phyloP scores from a whole-genome alignment of 2,113 vertebrate species.

The Trematocara marginatum region DNA sequence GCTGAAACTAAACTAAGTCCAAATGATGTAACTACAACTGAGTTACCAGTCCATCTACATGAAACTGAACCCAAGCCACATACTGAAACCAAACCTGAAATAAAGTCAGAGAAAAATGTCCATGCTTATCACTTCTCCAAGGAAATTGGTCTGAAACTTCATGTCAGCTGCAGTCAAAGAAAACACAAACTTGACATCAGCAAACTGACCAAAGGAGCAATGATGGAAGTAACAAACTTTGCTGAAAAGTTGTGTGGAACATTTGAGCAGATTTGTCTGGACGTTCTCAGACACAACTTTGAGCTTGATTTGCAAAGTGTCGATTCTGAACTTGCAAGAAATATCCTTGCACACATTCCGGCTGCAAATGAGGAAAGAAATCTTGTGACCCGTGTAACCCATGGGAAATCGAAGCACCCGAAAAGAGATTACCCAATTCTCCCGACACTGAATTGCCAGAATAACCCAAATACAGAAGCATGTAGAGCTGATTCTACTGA shows the following conservation, averaged over 20 bases:
- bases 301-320: background rate
- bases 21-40: background rate
- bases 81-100: background rate
- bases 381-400: background rate
- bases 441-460: background rate
- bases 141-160: background rate
- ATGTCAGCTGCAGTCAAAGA: background rate
- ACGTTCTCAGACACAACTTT: constrained; percentile 14
- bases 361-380: background rate
- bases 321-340: background rate
- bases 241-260: constrained; percentile 21
- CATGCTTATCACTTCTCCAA: background rate
- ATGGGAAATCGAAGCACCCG: background rate
- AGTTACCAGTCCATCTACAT: background rate
- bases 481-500: background rate
- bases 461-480: background rate
- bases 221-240: constrained; percentile 14
- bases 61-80: background rate
- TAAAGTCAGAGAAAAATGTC: background rate
- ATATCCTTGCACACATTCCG: background rate
- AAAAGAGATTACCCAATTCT: background rate
- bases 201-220: background rate
- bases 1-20: background rate
- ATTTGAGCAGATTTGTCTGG: constrained; percentile 22
- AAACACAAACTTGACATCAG: background rate